Evolutionary conservation across 2,797 vertebrate species (phyloP), one percentile per base, ranked within the genome.

Genomic region (Platalea minor): DNA sequence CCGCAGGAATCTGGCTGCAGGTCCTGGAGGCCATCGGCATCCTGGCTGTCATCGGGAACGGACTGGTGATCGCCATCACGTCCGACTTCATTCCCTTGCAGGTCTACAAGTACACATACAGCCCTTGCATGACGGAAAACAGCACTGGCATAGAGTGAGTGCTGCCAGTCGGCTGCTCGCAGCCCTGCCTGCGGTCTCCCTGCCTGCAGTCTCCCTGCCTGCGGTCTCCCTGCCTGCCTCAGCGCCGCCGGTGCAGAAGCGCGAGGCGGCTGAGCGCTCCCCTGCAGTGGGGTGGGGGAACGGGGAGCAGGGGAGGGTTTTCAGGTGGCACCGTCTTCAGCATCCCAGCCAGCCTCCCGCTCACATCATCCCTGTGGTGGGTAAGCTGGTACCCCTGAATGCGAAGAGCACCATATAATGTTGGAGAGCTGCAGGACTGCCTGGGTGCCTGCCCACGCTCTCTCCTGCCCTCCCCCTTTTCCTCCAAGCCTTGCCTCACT

Each of bases 31-130:
- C 97, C 29, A 98, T 99, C 2, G 99, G 99, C 2, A 99, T 98
- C 90, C 97, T 99, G 93, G 99, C 99, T 0, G 99, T 99, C 97
- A 99, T 99, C 1, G 98, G 98, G 80, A 99, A 99, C 0, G 99
- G 99, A 2, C 97, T 99, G 96, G 98, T 99, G 95, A 99, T 99
- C 2, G 99, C 99, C 33, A 98, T 99, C 67, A 99, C 99, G 0
- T 99, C 99, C 0, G 98, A 99, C 96, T 99, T 99, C 97, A 99
- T 99, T 89, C 99, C 99, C 7, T 93, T 99, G 15, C 93, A 99
- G 65, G 98, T 99, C 84, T 99, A 99, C 97, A 98, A 95, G 70
- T 99, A 99, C 96, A 95, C 24, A 13, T 99, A 99, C 5, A 98
- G 99, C n/a, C 99, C 99, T 0, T 99, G 99, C 67, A 61, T 56